These are phyloP conservation scores for Syngnathoides biaculeatus DNA, from an alignment of 2,113 vertebrate genomes.

Conservation along the genomic window DNA sequence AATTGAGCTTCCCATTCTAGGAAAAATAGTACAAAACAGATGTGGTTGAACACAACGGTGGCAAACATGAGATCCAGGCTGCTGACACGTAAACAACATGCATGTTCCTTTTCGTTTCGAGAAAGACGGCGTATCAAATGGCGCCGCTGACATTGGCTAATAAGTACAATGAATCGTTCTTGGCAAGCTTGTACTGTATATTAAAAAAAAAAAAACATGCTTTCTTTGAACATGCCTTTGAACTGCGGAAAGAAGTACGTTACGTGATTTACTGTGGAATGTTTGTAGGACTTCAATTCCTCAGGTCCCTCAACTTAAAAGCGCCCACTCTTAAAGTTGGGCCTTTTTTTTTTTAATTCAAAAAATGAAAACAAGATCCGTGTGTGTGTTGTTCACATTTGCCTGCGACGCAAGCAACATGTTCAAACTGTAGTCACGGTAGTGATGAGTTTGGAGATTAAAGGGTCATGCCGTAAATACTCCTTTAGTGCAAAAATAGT, in stretches of 20 bases:
- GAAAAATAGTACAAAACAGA: slow-evolving; percentile 76
- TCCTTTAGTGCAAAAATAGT: slow-evolving; percentile 70
- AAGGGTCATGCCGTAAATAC: slow-evolving; percentile 66
- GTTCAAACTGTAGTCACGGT: background rate
- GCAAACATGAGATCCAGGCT: slow-evolving; percentile 36
- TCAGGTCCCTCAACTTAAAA: slow-evolving; percentile 33
- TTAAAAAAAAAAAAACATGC: slow-evolving; percentile 63
- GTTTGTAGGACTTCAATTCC: slow-evolving; percentile 9
- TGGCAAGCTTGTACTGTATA: slow-evolving; percentile 56
- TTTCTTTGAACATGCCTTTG: slow-evolving; percentile 52
- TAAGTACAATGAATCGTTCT: slow-evolving; percentile 13
- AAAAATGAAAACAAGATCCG: slow-evolving; percentile 10
- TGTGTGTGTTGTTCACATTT: slow-evolving; percentile 12
- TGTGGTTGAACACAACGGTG: slow-evolving; percentile 30
- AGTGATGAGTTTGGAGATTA: slow-evolving; percentile 47
- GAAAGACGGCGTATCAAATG: slow-evolving; percentile 58
- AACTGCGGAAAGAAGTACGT: slow-evolving; percentile 24
- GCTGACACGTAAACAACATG: slow-evolving; percentile 69
- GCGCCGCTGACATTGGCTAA: slow-evolving; percentile 28
- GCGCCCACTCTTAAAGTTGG: slow-evolving; percentile 20
- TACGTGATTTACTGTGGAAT: slow-evolving; percentile 13
- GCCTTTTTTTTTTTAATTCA: background rate
- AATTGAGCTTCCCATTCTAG: slow-evolving; percentile 72
- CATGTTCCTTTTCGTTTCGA: slow-evolving; percentile 59
- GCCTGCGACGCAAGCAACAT: background rate